Percentiles rank a stretch among this genome's conserved stretches.
phyloP scores from a whole-genome alignment of 1,140 invertebrate species.

The Ips typographus region DNA sequence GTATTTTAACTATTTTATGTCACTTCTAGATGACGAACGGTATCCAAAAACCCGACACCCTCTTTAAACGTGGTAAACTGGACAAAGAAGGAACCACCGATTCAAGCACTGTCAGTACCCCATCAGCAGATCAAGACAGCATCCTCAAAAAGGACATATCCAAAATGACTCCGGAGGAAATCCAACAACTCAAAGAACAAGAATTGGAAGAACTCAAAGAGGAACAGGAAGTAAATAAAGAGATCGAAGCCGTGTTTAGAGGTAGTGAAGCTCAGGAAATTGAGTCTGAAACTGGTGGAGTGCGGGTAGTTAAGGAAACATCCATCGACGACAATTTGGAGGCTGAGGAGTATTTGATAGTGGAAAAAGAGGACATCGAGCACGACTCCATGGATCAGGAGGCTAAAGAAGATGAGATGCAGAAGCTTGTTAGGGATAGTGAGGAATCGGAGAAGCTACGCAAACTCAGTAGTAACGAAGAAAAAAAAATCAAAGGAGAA shows the following conservation, averaged over 20 bases:
- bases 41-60: constrained; percentile 61
- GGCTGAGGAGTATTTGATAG: constrained; percentile 79
- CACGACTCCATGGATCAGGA: constrained; percentile 59
- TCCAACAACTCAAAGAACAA: constrained; percentile 75
- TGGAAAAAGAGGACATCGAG: constrained; percentile 79
- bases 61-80: constrained; percentile 57
- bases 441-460: constrained; percentile 73
- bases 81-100: constrained; percentile 66
- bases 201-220: constrained; percentile 75
- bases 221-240: constrained; percentile 76
- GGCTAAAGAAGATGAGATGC: constrained; percentile 69
- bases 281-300: constrained; percentile 49
- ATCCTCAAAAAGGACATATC: constrained; percentile 58
- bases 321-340: constrained; percentile 65
- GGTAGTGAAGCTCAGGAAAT: constrained; percentile 68
- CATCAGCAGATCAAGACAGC: constrained; percentile 62
- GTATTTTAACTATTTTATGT: constrained; percentile 5
- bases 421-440: constrained; percentile 71
- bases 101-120: constrained; percentile 69
- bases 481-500: constrained; percentile 67
- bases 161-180: constrained; percentile 66
- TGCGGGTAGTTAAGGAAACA: constrained; percentile 63
- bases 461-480: constrained; percentile 56
- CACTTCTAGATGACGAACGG: constrained; percentile 49
- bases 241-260: constrained; percentile 76